Evolutionary conservation across 2,113 vertebrate genomes (phyloP), one percentile per base, ranked within the genome.

Genomic region (Bufo bufo): DNA sequence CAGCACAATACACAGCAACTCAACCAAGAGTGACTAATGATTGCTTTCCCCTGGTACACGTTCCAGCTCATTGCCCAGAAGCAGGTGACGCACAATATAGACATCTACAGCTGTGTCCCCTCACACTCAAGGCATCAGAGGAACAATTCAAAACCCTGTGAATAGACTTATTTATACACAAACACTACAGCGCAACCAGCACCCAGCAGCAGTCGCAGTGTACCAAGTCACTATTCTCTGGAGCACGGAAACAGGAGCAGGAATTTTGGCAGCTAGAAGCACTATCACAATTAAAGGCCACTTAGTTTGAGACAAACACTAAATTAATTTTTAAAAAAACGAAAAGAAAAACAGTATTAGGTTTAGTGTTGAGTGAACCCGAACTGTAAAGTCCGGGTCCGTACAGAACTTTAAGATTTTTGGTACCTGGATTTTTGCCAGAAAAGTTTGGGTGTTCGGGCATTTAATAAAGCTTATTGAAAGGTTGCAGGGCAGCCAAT

Each of bases 21-120:
- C 79, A 49, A 74, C 20, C 56, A 74, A 74, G 69, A 61, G 81
- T 88, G 87, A 88, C 87, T 84, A 88, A 88, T 80, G 71, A 81
- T 49, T 63, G 61, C 80, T 82, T 49, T 82, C 79, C 52, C 50
- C 79, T 63, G 79, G 43, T 86, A 80, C 85, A 86, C 14, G 85
- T 86, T 86, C 85, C 85, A 79, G 75, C 75, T 84, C 80, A 84
- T 77, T 88, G 81, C 80, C 87, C 87, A 61, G 71, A n/a, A 88
- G 87, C 54, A 77, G 87, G 71, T 63, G 71, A 88, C 80, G 78
- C 78, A 88, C 80, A 65, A 84, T 75, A 84, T 49, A 83, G 87
- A 84, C 77, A 88, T 77, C 59, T 80, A 81, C 87, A 83, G 81
- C 81, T 77, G 80, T 59, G 71, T 77, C 45, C 54, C 80, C 80